Percentiles rank a stretch among this genome's conserved stretches.
phyloP scores from a whole-genome alignment of 2,888 invertebrate species.

The Abrostola tripartita region DNA sequence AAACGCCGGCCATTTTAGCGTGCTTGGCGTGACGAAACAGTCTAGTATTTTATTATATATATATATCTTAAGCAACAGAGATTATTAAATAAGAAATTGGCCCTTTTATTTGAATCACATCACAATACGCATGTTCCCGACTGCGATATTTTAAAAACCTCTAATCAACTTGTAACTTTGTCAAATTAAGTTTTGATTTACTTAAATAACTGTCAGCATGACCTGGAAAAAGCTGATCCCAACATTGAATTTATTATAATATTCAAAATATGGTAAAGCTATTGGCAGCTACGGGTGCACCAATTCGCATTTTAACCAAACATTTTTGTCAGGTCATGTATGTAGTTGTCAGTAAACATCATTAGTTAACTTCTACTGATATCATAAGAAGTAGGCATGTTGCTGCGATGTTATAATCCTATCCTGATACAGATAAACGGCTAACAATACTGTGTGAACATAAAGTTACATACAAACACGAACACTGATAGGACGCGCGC shows the following conservation, averaged over 20 bases:
- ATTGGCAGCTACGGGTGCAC: slow-evolving; percentile 14
- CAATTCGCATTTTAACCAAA: slow-evolving; percentile 7
- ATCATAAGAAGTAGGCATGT: slow-evolving; percentile 8
- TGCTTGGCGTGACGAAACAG: too few relatives aligned
- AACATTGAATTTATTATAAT: slow-evolving; percentile 7
- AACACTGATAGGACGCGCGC: slow-evolving; percentile 3
- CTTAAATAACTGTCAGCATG: slow-evolving; percentile 6
- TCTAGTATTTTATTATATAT: too few relatives aligned
- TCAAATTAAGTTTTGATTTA: slow-evolving; percentile 19
- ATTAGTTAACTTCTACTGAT: slow-evolving; percentile 6
- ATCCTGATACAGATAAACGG: too few relatives aligned
- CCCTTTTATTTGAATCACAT: too few relatives aligned
- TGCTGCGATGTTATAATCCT: slow-evolving; percentile 1
- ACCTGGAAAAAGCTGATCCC: slow-evolving; percentile 16
- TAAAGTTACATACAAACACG: background rate
- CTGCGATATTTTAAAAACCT: background rate
- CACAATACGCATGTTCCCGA: too few relatives aligned
- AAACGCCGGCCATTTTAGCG: too few relatives aligned
- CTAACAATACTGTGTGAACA: too few relatives aligned
- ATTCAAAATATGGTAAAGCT: slow-evolving; percentile 9
- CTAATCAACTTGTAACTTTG: slow-evolving; percentile 6
- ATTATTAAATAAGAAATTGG: too few relatives aligned
- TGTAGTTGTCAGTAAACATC: slow-evolving; percentile 10
- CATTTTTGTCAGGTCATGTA: slow-evolving; percentile 6
- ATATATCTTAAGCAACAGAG: too few relatives aligned